phyloP scores from a whole-genome alignment of 2,113 vertebrate species.

The Clarias batrachus region DNA sequence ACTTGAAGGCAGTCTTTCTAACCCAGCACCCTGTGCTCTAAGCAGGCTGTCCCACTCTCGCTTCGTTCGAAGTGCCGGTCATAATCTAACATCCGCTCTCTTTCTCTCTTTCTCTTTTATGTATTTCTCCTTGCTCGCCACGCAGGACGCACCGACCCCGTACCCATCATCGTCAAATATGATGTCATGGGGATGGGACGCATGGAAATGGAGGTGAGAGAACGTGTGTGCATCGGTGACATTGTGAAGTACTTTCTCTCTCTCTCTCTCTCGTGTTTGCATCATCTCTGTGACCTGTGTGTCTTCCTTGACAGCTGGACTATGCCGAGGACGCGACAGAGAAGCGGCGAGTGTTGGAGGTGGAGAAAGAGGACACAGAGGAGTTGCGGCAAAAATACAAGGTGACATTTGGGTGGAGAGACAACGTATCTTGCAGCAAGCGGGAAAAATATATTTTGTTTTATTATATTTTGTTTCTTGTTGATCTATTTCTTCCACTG shows the following conservation, averaged over 20 bases:
- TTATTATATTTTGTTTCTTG: not conserved
- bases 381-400: slow-evolving; percentile 98
- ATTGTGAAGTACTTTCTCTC: not conserved
- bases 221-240: slow-evolving; percentile 21
- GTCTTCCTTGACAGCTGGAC: slow-evolving; percentile 79
- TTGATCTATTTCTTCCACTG: not conserved
- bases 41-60: slow-evolving; percentile 70
- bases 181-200: slow-evolving; percentile 99
- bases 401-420: slow-evolving; percentile 57
- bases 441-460: not conserved
- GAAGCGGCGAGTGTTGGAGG: slow-evolving; percentile 91
- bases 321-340: slow-evolving; percentile 98
- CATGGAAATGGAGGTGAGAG: slow-evolving; percentile 95
- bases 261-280: too few relatives aligned
- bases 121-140: slow-evolving; percentile 71
- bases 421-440: not conserved
- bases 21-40: slow-evolving; percentile 94
- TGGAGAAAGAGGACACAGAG: slow-evolving; percentile 98
- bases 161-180: slow-evolving; percentile 97
- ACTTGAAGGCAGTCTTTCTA: slow-evolving; percentile 99
- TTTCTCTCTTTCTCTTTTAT: slow-evolving; percentile 59
- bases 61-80: not conserved
- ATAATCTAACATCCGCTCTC: slow-evolving; percentile 37
- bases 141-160: slow-evolving; percentile 96
- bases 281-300: not conserved